Conservation (phyloP, 1,140 invertebrate species). For the Magallana ariakensis region DNA sequence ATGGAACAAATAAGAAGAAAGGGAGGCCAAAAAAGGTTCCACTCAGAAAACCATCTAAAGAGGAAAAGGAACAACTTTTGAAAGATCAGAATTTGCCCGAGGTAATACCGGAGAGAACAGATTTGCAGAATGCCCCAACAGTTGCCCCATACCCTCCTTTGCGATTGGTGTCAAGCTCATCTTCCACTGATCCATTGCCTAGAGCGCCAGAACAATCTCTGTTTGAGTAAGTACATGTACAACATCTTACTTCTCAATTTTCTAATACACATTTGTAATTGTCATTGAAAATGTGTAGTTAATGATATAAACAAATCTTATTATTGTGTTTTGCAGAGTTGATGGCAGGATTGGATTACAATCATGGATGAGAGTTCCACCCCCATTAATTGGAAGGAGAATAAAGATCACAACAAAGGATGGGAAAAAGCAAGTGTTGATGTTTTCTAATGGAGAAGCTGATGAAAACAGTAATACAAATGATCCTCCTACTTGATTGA, state of each 20-base stretch:
- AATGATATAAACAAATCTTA: background rate
- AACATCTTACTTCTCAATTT: background rate
- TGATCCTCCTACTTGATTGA: background rate
- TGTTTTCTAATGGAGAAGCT: background rate
- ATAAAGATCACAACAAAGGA: background rate
- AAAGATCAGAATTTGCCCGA: background rate
- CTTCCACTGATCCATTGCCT: background rate
- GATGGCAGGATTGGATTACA: background rate
- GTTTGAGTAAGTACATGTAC: background rate
- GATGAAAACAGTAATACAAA: background rate
- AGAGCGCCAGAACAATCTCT: background rate
- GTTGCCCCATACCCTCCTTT: conserved; percentile 13
- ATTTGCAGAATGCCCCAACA: background rate
- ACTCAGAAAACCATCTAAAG: conserved; percentile 21
- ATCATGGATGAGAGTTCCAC: conserved; percentile 16
- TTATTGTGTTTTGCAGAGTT: background rate
- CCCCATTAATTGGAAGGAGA: background rate
- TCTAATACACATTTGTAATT: background rate
- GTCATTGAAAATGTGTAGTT: background rate
- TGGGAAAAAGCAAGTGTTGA: background rate
- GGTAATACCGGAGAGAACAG: background rate
- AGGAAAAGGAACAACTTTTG: background rate
- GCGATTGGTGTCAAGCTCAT: background rate
- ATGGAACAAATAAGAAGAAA: conserved; percentile 22
- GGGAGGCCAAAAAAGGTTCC: conserved; percentile 9